Evolutionary conservation across 2,888 invertebrate species (phyloP).

Genomic region (Limenitis camilla): DNA sequence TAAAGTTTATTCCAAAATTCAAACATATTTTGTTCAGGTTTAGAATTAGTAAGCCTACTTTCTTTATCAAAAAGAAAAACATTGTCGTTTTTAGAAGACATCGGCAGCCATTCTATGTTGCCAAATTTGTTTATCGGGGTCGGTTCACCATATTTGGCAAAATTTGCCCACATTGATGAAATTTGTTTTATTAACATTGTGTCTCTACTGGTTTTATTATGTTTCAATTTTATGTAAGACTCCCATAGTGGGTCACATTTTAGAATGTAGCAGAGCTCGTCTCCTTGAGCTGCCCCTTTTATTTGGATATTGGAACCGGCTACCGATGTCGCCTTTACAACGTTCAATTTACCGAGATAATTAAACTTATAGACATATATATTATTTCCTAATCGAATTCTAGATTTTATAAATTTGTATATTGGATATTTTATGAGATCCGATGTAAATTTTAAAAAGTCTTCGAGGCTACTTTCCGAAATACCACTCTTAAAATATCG

Average conservation of each 20-base stretch:
- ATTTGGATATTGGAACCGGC: slow-evolving; percentile 36
- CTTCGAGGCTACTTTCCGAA: slow-evolving; percentile 41
- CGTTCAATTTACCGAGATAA: slow-evolving; percentile 56
- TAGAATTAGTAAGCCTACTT: slow-evolving; percentile 35
- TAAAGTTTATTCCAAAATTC: slow-evolving; percentile 56
- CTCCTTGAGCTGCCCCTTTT: slow-evolving; percentile 63
- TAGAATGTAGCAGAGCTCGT: slow-evolving; percentile 66
- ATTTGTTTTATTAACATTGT: slow-evolving; percentile 51
- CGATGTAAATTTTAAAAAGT: slow-evolving; percentile 54
- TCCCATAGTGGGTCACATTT: slow-evolving; percentile 61
- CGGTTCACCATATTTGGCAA: slow-evolving; percentile 61
- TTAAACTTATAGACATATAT: slow-evolving; percentile 66
- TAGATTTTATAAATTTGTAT: slow-evolving; percentile 51
- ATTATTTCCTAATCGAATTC: slow-evolving; percentile 32
- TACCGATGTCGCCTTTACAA: slow-evolving; percentile 47
- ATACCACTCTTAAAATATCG: slow-evolving; percentile 48
- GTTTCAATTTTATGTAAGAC: slow-evolving; percentile 40
- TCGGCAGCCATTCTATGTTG: slow-evolving; percentile 45
- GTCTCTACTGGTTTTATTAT: slow-evolving; percentile 40
- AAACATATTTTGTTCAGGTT: slow-evolving; percentile 42
- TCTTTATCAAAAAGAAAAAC: slow-evolving; percentile 42
- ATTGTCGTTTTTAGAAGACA: slow-evolving; percentile 38
- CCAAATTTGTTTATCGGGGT: slow-evolving; percentile 34
- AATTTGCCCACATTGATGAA: slow-evolving; percentile 64
- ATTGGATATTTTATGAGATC: slow-evolving; percentile 62